Conservation (phyloP, 2,888 invertebrate genomes). For the Drosophila setosimentum region DNA sequence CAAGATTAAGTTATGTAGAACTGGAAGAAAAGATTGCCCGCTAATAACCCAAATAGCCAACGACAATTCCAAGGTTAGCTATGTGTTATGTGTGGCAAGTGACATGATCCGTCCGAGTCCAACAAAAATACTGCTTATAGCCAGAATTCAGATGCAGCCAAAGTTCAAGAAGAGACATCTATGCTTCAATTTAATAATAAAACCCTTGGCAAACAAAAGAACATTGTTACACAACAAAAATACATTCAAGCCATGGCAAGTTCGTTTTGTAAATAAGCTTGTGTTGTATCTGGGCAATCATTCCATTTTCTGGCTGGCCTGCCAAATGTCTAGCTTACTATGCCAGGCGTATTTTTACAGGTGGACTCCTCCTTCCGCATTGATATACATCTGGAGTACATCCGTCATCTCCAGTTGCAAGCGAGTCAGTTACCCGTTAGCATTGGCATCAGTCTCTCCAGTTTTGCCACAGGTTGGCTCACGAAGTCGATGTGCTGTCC, state of each 20-base stretch:
- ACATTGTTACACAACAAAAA: not conserved
- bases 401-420: conserved; percentile 25
- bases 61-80: not conserved
- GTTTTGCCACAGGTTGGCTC: not conserved
- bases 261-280: conserved; percentile 4
- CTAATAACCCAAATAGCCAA: not conserved
- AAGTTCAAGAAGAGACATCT: not conserved
- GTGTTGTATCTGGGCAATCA: not conserved
- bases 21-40: not conserved
- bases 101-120: not conserved
- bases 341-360: conserved; percentile 14
- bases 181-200: not conserved
- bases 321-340: conserved; percentile 37
- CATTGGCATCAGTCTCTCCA: conserved; percentile 27
- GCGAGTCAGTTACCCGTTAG: conserved; percentile 17
- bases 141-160: not conserved
- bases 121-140: not conserved
- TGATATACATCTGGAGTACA: not conserved
- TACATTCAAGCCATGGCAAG: not conserved
- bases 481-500: not conserved
- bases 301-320: not conserved
- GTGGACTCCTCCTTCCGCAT: not conserved
- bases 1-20: too few relatives aligned
- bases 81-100: not conserved
- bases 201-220: not conserved